Evolutionary conservation across 2,888 invertebrate species (phyloP), one percentile per base, ranked within the genome.

Genomic region (Schizotus pectinicornis): DNA sequence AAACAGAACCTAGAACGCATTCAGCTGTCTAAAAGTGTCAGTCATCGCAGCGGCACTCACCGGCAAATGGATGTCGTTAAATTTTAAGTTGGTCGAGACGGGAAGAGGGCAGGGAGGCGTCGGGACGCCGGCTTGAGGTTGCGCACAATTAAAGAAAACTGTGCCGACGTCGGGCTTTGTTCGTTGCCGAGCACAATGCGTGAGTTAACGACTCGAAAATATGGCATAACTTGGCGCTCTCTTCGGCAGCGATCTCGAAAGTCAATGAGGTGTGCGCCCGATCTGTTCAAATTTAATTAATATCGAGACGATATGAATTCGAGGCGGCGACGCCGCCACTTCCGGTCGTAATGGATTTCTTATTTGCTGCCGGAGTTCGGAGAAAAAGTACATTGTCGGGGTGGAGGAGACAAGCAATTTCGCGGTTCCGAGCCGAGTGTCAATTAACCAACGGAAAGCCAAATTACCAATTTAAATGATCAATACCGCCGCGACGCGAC

Each of bases 1-100:
- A 62, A 63, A 65, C 65, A 65, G 60, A 58, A 58, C 59, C 61
- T 60, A 52, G 60, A 52, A 61, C 39, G 56, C 58, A 63, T 63
- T 62, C 60, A 56, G 42, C 41, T 59, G 65, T 62, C 60, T 46
- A 46, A 59, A 59, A 59, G 55, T 57, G 59, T 61, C 57, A 61
- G 57, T 61, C 59, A 56, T 49, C 45, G 37, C 12, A 49, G 47
- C 51, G 56, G 9, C 57, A 42, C 45, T 57, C 60, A 49, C 56
- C 59, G 35, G 47, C 39, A 48, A 59, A 56, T 53, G 62, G 60
- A 55, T 55, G 57, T 60, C 59, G 52, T 63, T 59, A 61, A 61
- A 61, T 58, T 59, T 56, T 47, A 56, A 63, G 54, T 61, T 58
- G 47, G 46, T 30, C 32, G 38, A 11, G 42, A 31, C 9, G 33